phyloP scores from a whole-genome alignment of 1,140 invertebrate species.

The Cydia amplana region DNA sequence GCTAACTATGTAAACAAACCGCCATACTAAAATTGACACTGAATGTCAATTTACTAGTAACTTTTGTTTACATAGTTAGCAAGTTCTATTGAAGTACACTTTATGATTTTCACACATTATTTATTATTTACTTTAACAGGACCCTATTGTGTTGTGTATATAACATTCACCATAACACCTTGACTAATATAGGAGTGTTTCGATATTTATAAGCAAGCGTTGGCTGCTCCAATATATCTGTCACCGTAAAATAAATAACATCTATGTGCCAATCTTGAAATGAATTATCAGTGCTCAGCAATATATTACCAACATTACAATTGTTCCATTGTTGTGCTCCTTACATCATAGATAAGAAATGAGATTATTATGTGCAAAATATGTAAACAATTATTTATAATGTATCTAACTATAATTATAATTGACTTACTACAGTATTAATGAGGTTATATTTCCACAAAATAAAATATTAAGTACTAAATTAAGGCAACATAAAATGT shows the following conservation, averaged over 20 bases:
- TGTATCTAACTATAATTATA: neutral
- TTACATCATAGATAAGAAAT: neutral
- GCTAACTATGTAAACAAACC: no score
- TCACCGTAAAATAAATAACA: neutral
- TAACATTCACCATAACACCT: no score
- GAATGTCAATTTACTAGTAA: no score
- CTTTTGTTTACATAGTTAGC: no score
- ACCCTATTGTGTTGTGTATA: no score
- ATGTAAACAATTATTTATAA: neutral
- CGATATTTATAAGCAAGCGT: neutral
- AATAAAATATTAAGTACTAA: neutral
- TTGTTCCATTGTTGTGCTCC: neutral
- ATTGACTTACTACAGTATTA: no score
- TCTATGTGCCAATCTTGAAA: neutral
- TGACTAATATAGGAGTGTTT: neutral
- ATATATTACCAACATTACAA: conserved; percentile 3
- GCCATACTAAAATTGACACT: no score
- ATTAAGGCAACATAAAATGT: neutral
- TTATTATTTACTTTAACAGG: no score
- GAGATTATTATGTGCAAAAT: neutral
- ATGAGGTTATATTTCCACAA: no score
- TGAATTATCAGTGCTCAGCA: neutral
- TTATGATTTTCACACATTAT: no score
- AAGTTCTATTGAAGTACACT: no score
- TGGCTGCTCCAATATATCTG: neutral